Conservation (phyloP, 2,888 invertebrate species). For the Drosophila meridionalis region DNA sequence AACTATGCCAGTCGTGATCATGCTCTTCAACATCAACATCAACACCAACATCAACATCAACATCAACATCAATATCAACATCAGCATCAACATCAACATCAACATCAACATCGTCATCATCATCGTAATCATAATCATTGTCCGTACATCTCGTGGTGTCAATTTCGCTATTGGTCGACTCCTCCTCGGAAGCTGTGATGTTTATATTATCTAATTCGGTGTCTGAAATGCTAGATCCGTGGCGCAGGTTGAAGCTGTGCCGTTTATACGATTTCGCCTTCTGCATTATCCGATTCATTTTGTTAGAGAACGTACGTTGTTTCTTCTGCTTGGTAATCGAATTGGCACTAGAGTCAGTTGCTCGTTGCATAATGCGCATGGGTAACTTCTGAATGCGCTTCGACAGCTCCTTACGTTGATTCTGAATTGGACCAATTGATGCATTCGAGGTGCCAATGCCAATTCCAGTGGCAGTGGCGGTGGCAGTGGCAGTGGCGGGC, state of each 20-base stretch:
- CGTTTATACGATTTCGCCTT: conserved; percentile 89
- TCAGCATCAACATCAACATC: background rate
- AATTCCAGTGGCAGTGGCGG: conserved; percentile 3
- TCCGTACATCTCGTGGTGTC: conserved; percentile 2
- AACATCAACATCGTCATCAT: background rate
- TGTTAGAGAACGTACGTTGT: conserved; percentile 92
- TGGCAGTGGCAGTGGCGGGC: conserved; percentile 9
- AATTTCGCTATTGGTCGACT: conserved; percentile 68
- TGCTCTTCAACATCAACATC: background rate
- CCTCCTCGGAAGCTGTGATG: conserved; percentile 82
- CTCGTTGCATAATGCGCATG: conserved; percentile 68
- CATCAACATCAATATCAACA: no score
- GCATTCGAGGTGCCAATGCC: background rate
- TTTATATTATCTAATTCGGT: conserved; percentile 88
- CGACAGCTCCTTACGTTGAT: conserved; percentile 57
- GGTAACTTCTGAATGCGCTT: conserved; percentile 79
- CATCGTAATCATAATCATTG: background rate
- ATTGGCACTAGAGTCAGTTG: conserved; percentile 34
- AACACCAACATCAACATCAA: no score
- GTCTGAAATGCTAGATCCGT: conserved; percentile 89
- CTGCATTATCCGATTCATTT: conserved; percentile 93
- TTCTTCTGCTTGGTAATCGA: conserved; percentile 86
- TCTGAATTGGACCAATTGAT: conserved; percentile 53
- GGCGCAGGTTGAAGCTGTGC: conserved; percentile 85
- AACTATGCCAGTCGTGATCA: background rate